A percentile compares a stretch with the other conserved stretches of the same genome.
These are phyloP conservation scores for Heliopora coerulea DNA, from an alignment of 92 coral and sea anemone genomes.

Conservation along the genomic window DNA sequence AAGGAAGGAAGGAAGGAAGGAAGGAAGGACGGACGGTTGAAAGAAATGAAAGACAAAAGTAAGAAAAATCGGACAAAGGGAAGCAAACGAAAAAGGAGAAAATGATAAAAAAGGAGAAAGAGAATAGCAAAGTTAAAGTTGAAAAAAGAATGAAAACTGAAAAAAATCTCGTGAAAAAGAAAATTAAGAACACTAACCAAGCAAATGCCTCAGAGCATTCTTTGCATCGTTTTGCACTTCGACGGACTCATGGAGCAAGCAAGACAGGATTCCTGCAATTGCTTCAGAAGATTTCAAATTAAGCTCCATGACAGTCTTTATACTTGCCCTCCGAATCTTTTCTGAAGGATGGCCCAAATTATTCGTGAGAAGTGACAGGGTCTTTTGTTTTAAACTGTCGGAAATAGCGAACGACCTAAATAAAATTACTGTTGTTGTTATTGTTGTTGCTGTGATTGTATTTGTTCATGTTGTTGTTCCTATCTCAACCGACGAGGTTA, in stretches of 20 bases:
- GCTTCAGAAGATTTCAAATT: background rate
- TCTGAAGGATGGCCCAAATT: conserved; percentile 3
- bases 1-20: background rate
- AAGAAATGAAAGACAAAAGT: no score
- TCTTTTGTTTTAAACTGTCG: conserved; percentile 2
- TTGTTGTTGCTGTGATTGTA: no score
- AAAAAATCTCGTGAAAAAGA: no score
- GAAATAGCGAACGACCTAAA: conserved; percentile 14
- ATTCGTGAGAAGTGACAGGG: background rate
- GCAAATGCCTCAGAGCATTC: conserved; percentile 16
- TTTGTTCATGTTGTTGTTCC: no score
- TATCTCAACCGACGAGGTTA: no score
- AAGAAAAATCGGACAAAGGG: no score
- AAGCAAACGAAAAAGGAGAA: no score
- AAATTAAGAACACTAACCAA: conserved; percentile 4
- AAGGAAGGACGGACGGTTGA: no score
- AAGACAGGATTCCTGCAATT: conserved; percentile 8
- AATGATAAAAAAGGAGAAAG: no score
- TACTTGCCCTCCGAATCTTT: conserved; percentile 12
- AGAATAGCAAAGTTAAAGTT: no score
- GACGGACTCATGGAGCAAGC: background rate
- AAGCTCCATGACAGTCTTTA: conserved; percentile 9
- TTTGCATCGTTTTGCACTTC: conserved; percentile 14
- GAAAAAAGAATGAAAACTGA: no score
- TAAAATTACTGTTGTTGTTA: background rate